Evolutionary conservation across 2,888 invertebrate species (phyloP), one percentile per base, ranked within the genome.

Genomic region (Sarcophaga rosellei): DNA sequence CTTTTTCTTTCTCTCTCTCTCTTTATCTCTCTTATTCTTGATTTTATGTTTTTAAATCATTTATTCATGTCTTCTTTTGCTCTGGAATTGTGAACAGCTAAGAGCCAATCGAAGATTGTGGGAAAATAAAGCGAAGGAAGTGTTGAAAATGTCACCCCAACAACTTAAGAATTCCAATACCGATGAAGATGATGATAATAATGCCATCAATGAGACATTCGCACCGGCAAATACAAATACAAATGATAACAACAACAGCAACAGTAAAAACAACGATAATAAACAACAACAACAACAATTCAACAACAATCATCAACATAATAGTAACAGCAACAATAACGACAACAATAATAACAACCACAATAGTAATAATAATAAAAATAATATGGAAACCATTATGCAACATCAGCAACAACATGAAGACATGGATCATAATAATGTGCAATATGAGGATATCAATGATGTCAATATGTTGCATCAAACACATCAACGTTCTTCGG

Each of bases 81-180:
- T 74, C 2, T 61, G 70, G 69, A 63, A 63, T 74, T 57, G 72
- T 57, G 61, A 75, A 76, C 88, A 93, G 93, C 91, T 93, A 90
- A 93, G 92, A 90, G 93, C 92, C 80, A 93, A 93, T 91, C 92
- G 92, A 88, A 90, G 91, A 85, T 89, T 93, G 81, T 93, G 93
- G 93, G 93, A 93, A 91, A 92, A 90, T 91, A 93, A 93, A 88
- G 93, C 93, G 20, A 92, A 93, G 84, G 90, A 93, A 90, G 91
- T 93, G 84, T 88, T 93, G 78, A 91, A 91, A 85, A 89, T 93
- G 85, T 85, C 88, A 76, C 89, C 90, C 21, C 89, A 88, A 78
- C 88, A 89, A 44, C 89, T 89, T 84, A 90, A 91, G 75, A 88
- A 78, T 53, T 73, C 81, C 62, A 84, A 88, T 35, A 90, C 91